phyloP scores from a whole-genome alignment of 2,888 invertebrate genomes.

The Aporophyla lueneburgensis region DNA sequence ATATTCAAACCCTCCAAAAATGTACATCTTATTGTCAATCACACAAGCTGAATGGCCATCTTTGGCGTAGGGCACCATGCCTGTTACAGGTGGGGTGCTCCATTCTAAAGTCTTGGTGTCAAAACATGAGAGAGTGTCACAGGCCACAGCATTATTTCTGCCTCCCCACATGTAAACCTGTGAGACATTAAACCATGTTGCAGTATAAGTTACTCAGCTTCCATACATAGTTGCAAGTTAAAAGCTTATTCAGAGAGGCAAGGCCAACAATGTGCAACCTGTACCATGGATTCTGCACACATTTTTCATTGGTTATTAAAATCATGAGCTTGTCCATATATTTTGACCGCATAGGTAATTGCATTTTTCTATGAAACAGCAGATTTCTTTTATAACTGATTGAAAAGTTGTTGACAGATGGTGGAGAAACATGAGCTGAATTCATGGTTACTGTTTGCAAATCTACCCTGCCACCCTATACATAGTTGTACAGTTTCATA shows the following conservation, averaged over 20 bases:
- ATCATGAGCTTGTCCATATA: not conserved
- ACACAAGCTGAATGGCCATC: slow-evolving; percentile 98
- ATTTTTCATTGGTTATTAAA: not conserved
- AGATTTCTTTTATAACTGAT: too few species aligned
- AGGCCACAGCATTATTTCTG: slow-evolving; percentile 95
- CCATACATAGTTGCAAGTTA: not conserved
- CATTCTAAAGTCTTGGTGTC: slow-evolving; percentile 93
- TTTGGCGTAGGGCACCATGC: slow-evolving; percentile 94
- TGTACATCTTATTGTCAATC: slow-evolving; percentile 95
- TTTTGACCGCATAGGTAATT: not conserved
- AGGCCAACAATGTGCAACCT: too few species aligned
- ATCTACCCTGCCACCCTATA: too few species aligned
- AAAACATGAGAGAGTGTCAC: slow-evolving; percentile 95
- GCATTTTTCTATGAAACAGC: not conserved
- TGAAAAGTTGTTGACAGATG: too few species aligned
- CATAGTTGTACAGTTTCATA: too few species aligned
- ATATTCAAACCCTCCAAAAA: slow-evolving; percentile 98
- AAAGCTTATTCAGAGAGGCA: not conserved
- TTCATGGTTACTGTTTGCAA: too few species aligned
- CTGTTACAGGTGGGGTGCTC: slow-evolving; percentile 92
- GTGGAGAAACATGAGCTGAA: too few species aligned
- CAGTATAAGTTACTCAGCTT: not conserved
- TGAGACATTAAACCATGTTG: slow-evolving; percentile 52
- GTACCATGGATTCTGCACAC: too few species aligned
- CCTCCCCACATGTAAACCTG: slow-evolving; percentile 97